Conservation (phyloP, 1,140 invertebrate species). For the Caenorhabditis latens region DNA sequence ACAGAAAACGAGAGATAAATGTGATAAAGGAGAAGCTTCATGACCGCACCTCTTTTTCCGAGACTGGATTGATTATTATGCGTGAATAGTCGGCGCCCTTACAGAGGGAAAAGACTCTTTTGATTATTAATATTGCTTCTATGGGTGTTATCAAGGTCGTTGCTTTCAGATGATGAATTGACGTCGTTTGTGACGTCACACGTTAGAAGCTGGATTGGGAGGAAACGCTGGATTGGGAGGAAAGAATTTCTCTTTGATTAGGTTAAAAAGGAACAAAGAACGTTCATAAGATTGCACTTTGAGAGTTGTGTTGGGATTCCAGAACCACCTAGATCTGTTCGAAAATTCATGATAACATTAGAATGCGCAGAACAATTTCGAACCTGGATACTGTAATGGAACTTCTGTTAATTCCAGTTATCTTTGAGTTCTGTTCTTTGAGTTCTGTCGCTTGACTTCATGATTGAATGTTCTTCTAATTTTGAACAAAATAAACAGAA, state of each 20-base stretch:
- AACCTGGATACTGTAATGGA: too few species aligned
- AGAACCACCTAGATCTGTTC: too few species aligned
- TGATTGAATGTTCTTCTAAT: too few species aligned
- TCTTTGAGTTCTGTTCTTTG: too few species aligned
- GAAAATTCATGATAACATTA: too few species aligned
- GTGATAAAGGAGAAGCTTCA: slow-evolving; percentile 17
- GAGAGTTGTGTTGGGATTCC: too few species aligned
- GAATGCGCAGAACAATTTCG: too few species aligned
- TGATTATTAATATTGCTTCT: slow-evolving; percentile 49
- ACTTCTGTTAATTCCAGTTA: too few species aligned
- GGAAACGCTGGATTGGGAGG: too few species aligned
- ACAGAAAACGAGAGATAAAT: neutral
- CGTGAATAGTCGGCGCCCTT: slow-evolving; percentile 39
- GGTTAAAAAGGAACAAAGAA: neutral
- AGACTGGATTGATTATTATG: slow-evolving; percentile 55
- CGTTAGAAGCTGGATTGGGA: neutral
- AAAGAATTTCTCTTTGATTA: neutral
- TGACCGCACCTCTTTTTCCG: slow-evolving; percentile 51
- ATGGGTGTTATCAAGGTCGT: slow-evolving; percentile 51
- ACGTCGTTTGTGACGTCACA: slow-evolving; percentile 2
- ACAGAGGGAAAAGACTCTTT: neutral
- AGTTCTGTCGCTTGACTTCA: too few species aligned
- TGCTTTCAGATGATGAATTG: slow-evolving; percentile 42
- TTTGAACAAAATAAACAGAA: too few species aligned
- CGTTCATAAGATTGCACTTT: neutral